These are phyloP conservation scores for Thecophora atra DNA, from an alignment of 2,888 invertebrate genomes.

Conservation along the genomic window DNA sequence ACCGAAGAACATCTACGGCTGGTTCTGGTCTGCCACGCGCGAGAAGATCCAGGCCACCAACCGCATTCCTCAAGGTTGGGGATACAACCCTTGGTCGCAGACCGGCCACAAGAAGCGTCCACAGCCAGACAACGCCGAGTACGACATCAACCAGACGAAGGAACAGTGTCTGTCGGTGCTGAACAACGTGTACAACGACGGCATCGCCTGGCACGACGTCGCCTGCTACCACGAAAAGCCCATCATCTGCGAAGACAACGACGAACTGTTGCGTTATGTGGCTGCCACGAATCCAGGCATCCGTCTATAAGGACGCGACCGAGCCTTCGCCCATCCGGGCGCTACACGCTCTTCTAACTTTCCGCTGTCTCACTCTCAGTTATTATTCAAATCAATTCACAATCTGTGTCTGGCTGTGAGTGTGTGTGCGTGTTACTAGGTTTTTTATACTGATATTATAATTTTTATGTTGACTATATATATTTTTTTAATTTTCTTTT, in stretches of 20 bases:
- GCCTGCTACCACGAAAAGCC: conserved; percentile 94
- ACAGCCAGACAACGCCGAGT: conserved; percentile 92
- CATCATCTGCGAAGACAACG: conserved; percentile 89
- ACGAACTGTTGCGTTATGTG: conserved; percentile 86
- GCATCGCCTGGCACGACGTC: conserved; percentile 93
- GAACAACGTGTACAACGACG: conserved; percentile 93
- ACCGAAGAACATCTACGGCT: conserved; percentile 85
- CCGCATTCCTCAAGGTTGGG: conserved; percentile 69
- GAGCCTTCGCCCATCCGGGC: background rate
- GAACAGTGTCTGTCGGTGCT: conserved; percentile 88
- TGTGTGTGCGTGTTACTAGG: conserved; percentile 47
- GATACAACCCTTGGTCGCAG: conserved; percentile 89
- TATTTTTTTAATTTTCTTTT: conserved; percentile 41
- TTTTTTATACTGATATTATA: conserved; percentile 48
- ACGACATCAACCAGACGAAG: conserved; percentile 86
- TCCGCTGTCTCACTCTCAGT: conserved; percentile 28
- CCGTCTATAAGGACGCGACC: conserved; percentile 74
- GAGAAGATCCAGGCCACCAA: conserved; percentile 87
- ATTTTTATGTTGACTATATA: conserved; percentile 54
- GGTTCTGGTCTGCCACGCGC: conserved; percentile 93
- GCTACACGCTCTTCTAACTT: conserved; percentile 12
- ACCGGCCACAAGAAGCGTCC: conserved; percentile 89
- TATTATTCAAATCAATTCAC: conserved; percentile 33
- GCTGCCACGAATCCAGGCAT: conserved; percentile 85
- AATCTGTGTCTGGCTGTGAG: conserved; percentile 19